phyloP scores from a whole-genome alignment of 2,888 invertebrate genomes.

The Hymenopus coronatus region DNA sequence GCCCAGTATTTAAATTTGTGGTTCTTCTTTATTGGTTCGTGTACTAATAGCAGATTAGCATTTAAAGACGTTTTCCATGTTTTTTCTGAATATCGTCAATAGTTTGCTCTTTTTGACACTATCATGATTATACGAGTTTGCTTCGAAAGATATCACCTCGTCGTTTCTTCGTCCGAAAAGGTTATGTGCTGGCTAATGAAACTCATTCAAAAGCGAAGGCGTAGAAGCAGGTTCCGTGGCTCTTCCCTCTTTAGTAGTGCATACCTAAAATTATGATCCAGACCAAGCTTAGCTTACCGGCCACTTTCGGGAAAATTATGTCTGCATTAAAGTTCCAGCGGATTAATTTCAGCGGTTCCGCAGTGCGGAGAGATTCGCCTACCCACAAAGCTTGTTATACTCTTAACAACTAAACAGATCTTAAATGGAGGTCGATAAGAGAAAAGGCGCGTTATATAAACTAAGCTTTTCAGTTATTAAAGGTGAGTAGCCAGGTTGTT shows the following conservation, averaged over 20 bases:
- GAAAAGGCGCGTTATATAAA: background rate
- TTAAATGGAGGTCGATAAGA: background rate
- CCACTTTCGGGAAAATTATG: background rate
- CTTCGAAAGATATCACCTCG: too few species aligned
- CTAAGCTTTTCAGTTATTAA: background rate
- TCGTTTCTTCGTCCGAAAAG: too few species aligned
- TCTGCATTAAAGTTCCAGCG: background rate
- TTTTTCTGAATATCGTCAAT: too few species aligned
- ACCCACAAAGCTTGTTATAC: background rate
- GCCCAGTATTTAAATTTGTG: too few species aligned
- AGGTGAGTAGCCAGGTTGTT: too few species aligned
- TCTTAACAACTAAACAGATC: background rate
- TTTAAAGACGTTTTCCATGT: too few species aligned
- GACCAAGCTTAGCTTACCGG: background rate
- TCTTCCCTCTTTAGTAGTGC: background rate
- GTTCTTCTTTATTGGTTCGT: too few species aligned
- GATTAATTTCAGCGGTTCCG: background rate
- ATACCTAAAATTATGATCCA: background rate
- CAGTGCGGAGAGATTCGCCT: background rate
- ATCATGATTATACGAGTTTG: too few species aligned
- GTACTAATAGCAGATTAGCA: too few species aligned
- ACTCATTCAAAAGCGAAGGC: background rate
- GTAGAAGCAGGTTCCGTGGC: background rate
- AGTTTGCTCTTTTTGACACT: too few species aligned
- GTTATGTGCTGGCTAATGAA: background rate